Evolutionary conservation across 2,113 vertebrate genomes (phyloP).

Genomic region (Notothenia rossii): DNA sequence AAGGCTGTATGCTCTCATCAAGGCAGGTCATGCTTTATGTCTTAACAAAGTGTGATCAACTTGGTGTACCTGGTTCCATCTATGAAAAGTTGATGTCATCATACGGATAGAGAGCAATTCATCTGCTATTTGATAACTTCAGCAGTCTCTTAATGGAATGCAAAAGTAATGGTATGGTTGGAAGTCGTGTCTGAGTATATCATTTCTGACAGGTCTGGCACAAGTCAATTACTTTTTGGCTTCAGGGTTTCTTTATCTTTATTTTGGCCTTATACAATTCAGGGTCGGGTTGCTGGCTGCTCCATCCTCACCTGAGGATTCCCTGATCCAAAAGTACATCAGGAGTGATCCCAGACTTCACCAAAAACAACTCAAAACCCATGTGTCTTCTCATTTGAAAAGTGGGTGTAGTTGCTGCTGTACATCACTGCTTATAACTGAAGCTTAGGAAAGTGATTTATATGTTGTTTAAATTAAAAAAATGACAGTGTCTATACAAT

Average conservation of each 20-base stretch:
- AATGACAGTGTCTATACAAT: neutral
- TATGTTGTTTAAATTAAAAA: too few relatives aligned
- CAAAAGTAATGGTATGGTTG: neutral
- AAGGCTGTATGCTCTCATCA: too few relatives aligned
- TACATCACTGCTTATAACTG: neutral
- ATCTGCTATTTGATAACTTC: neutral
- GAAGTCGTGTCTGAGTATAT: neutral
- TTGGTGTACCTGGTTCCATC: neutral
- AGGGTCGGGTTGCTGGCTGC: neutral
- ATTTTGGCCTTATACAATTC: neutral
- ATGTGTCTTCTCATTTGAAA: neutral
- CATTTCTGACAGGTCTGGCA: neutral
- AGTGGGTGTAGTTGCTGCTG: neutral
- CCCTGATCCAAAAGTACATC: neutral
- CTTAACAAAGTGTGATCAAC: too few relatives aligned
- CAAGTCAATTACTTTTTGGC: neutral
- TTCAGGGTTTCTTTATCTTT: neutral
- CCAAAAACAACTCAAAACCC: neutral
- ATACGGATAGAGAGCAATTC: neutral
- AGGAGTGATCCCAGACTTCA: conserved; percentile 3
- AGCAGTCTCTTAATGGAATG: neutral
- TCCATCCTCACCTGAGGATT: neutral
- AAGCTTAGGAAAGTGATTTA: neutral
- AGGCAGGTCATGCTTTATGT: too few relatives aligned
- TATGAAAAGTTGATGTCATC: neutral